Percentiles rank a stretch among this genome's conserved stretches.
Evolutionary conservation across 2,888 invertebrate genomes (phyloP).

Genomic region (Microctonus hyperodae): DNA sequence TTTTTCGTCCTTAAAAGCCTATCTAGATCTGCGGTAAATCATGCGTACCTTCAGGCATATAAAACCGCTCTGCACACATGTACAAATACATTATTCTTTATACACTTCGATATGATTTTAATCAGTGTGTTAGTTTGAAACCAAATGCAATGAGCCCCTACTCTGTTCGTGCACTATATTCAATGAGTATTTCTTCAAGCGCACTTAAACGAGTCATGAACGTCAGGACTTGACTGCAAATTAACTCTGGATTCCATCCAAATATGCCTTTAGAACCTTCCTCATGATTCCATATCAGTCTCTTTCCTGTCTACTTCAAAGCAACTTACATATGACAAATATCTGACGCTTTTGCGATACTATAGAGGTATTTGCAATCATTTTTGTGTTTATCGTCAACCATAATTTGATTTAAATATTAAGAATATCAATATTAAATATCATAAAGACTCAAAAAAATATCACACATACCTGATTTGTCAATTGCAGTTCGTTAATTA

Average conservation of each 20-base stretch:
- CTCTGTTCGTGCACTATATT: slow-evolving; percentile 12
- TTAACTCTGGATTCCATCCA: slow-evolving; percentile 35
- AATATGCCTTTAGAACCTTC: slow-evolving; percentile 38
- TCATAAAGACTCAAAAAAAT: neutral
- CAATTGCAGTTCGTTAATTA: neutral
- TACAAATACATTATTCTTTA: neutral
- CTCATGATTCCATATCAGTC: slow-evolving; percentile 23
- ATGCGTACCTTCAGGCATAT: neutral
- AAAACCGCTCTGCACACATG: neutral
- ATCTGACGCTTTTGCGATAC: slow-evolving; percentile 26
- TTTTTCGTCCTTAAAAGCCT: slow-evolving; percentile 10
- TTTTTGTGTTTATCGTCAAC: neutral
- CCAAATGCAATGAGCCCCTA: neutral
- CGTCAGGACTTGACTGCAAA: slow-evolving; percentile 42
- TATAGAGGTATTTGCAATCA: slow-evolving; percentile 29
- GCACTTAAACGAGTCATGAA: slow-evolving; percentile 30
- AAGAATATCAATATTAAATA: neutral
- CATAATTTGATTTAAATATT: neutral
- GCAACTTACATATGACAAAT: slow-evolving; percentile 13
- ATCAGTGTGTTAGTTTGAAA: neutral
- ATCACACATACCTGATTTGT: neutral
- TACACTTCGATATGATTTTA: neutral
- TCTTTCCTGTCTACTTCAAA: slow-evolving; percentile 15
- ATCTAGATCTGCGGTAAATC: slow-evolving; percentile 15
- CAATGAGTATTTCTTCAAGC: slow-evolving; percentile 26